Conservation (phyloP, 2,113 vertebrate species). For the Felis catus region F.catus_Fca126_mat1.0 CM031415.1:196815001-196815500, state of each 20-base stretch:
- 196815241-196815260: neutral
- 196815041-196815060: neutral
- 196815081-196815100: neutral
- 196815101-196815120: neutral
- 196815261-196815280: neutral
- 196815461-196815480: neutral
- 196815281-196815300: neutral
- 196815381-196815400: neutral
- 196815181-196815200: neutral
- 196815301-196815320: neutral
- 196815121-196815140: neutral
- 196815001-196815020: neutral
- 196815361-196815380: neutral
- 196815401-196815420: neutral
- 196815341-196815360: neutral
- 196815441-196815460: neutral
- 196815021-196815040: neutral
- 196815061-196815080: neutral
- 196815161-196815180: rapidly evolving
- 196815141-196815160: neutral
- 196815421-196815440: neutral
- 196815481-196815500: neutral
- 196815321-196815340: neutral
- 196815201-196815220: neutral
- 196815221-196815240: neutral